Evolutionary conservation across 2,113 vertebrate genomes (phyloP).

Genomic region (Pygoscelis adeliae): DNA sequence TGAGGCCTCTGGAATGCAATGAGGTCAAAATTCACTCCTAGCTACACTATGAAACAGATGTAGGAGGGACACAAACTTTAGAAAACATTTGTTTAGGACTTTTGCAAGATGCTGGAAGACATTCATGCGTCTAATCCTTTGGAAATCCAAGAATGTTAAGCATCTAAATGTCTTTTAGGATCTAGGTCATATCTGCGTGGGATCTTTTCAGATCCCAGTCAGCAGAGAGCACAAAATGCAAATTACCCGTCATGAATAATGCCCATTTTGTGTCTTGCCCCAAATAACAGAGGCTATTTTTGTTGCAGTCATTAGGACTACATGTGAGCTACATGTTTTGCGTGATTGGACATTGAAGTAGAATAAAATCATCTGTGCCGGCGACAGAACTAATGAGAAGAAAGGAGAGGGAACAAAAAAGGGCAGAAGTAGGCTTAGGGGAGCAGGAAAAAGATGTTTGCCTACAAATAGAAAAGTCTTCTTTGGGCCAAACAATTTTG

Average conservation of each 20-base stretch:
- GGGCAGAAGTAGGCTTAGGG: conserved; percentile 4
- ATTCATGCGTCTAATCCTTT: conserved; percentile 37
- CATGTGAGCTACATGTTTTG: conserved; percentile 50
- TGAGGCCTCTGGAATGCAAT: background rate
- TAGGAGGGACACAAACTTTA: background rate
- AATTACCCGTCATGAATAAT: conserved; percentile 49
- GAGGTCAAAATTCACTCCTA: background rate
- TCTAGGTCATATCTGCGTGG: conserved; percentile 56
- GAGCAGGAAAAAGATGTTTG: conserved; percentile 22
- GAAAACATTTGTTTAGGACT: background rate
- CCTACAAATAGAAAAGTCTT: conserved; percentile 17
- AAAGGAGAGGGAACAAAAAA: conserved; percentile 29
- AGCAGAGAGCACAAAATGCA: conserved; percentile 60
- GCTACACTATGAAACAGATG: background rate
- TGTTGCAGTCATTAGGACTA: conserved; percentile 40
- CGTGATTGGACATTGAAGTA: conserved; percentile 26
- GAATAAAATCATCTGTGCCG: conserved; percentile 24
- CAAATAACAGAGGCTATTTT: conserved; percentile 50
- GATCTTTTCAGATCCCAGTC: conserved; percentile 46
- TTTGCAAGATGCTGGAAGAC: conserved; percentile 26
- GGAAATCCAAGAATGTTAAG: conserved; percentile 54
- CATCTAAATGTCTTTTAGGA: conserved; percentile 35
- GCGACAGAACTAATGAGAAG: conserved; percentile 49
- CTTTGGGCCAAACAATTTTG: conserved; percentile 13
- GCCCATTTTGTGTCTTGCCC: conserved; percentile 13